A percentile compares a stretch with the other conserved stretches of the same genome.
Conservation (phyloP, 2,113 vertebrate genomes). For the Dunckerocampus dactyliophorus region DNA sequence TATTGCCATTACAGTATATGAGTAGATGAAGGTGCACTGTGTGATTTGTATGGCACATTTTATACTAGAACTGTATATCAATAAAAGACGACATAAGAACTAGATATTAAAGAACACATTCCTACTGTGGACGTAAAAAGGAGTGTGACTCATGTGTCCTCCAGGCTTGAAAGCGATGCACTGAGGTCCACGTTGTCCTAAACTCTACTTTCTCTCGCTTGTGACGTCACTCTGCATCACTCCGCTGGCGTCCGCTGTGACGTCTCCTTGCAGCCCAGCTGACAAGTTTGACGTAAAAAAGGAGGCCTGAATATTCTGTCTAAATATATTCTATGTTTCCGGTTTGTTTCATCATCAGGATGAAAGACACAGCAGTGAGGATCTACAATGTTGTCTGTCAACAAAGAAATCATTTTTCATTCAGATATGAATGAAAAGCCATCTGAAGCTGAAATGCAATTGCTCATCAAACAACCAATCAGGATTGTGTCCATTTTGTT, state of each 20-base stretch:
- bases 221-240: constrained; percentile 19
- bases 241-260: constrained; percentile 10
- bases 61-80: too few relatives aligned
- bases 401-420: not conserved
- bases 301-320: too few relatives aligned
- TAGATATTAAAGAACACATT: not conserved
- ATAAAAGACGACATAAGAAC: too few relatives aligned
- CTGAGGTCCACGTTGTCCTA: constrained; percentile 32
- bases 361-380: not conserved
- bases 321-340: not conserved
- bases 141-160: constrained; percentile 49
- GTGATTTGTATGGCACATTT: too few relatives aligned
- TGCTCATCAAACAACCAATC: constrained; percentile 1
- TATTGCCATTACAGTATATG: too few relatives aligned
- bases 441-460: not conserved
- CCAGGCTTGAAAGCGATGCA: constrained; percentile 43
- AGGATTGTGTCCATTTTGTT: not conserved
- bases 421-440: not conserved
- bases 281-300: constrained; percentile 11
- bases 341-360: not conserved
- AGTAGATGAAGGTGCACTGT: too few relatives aligned
- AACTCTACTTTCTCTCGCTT: constrained; percentile 11
- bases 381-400: not conserved
- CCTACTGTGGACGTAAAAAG: not conserved
- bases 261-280: constrained; percentile 28